A percentile compares a stretch with the other conserved stretches of the same genome.
phyloP scores from a whole-genome alignment of 2,888 invertebrate genomes.

The Andrena dorsata region DNA sequence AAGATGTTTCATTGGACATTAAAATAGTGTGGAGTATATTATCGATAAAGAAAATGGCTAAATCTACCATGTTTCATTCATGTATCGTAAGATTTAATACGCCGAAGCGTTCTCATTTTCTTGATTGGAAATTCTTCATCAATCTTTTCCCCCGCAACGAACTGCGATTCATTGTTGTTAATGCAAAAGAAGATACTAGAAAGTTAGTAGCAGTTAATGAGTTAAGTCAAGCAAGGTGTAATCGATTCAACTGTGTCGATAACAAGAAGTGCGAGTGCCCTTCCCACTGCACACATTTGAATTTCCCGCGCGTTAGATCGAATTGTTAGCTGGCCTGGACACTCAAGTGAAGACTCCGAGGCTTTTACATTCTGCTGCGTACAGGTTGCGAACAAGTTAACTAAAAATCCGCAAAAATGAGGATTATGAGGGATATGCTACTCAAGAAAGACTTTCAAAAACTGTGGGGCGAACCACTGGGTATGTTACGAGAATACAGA shows the following conservation, averaged over 20 bases:
- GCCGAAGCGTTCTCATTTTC: not conserved
- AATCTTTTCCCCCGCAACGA: not conserved
- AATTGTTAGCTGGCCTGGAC: not conserved
- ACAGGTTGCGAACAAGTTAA: not conserved
- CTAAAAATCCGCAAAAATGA: conserved; percentile 25
- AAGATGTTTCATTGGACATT: not conserved
- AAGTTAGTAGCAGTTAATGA: not conserved
- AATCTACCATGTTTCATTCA: not conserved
- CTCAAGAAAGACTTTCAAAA: accelerated
- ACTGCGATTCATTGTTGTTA: not conserved
- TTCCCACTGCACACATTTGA: not conserved
- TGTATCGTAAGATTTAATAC: not conserved
- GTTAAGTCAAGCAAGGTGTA: not conserved
- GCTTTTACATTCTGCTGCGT: not conserved
- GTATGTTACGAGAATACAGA: conserved; percentile 27
- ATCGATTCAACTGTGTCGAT: not conserved
- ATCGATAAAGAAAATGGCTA: not conserved
- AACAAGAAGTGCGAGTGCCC: not conserved
- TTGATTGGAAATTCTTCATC: not conserved
- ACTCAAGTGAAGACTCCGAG: not conserved
- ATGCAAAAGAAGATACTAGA: not conserved
- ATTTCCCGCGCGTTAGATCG: conserved; percentile 31
- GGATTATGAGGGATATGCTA: accelerated
- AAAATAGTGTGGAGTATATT: not conserved
- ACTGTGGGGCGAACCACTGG: not conserved